Conservation (phyloP, 2,888 invertebrate genomes). For the Idaea aversata region DNA sequence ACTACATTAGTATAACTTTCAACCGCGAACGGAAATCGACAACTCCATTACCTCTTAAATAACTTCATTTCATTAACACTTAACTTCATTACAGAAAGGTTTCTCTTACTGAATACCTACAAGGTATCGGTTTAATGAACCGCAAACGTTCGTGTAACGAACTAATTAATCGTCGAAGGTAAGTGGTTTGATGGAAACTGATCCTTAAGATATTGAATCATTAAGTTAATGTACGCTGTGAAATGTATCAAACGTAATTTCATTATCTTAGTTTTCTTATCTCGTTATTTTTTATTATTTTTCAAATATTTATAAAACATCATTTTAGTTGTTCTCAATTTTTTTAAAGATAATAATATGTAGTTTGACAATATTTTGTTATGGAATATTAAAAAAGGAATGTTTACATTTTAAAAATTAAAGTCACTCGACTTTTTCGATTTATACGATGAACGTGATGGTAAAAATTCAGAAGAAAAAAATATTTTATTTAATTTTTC, state of each 20-base stretch:
- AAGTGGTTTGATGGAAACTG: not conserved
- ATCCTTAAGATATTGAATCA: not conserved
- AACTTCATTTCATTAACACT: not conserved
- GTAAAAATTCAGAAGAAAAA: no score
- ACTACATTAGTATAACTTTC: not conserved
- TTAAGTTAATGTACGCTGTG: not conserved
- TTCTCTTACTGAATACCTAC: not conserved
- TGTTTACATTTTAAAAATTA: no score
- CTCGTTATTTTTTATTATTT: no score
- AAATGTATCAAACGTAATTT: not conserved
- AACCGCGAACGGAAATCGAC: not conserved
- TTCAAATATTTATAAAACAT: no score
- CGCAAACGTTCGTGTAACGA: not conserved
- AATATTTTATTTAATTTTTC: no score
- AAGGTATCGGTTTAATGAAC: not conserved
- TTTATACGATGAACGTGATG: no score
- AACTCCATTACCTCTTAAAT: not conserved
- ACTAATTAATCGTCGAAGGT: not conserved
- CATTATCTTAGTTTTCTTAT: not conserved
- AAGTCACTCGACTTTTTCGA: no score
- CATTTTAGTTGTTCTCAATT: no score
- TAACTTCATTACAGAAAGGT: not conserved
- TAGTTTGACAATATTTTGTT: no score
- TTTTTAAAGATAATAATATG: no score
- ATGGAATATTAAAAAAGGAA: no score